Conservation (phyloP, 1,140 invertebrate species). For the Plodia interpunctella region DNA sequence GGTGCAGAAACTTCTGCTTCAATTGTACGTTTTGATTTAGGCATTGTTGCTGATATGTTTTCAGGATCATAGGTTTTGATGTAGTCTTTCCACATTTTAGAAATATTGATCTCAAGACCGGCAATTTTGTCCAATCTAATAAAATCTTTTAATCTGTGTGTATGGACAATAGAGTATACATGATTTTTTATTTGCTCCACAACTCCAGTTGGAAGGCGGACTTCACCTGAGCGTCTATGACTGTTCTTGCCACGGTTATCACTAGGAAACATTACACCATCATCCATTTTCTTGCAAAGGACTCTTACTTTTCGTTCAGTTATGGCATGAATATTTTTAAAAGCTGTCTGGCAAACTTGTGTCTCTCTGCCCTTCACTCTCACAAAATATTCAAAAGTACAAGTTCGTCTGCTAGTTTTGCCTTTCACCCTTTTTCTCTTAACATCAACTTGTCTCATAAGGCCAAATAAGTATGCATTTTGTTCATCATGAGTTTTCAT, state of each 20-base stretch:
- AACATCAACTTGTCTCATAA: slow-evolving; percentile 78
- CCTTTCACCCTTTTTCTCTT: slow-evolving; percentile 76
- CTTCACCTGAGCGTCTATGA: slow-evolving; percentile 72
- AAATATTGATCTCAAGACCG: slow-evolving; percentile 78
- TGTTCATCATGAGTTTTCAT: slow-evolving; percentile 79
- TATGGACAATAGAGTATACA: slow-evolving; percentile 76
- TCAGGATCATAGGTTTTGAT: slow-evolving; percentile 76
- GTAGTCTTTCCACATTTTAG: slow-evolving; percentile 79
- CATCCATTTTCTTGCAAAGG: slow-evolving; percentile 78
- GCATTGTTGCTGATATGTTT: slow-evolving; percentile 65
- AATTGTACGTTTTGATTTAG: slow-evolving; percentile 61
- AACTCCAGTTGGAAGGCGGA: slow-evolving; percentile 71
- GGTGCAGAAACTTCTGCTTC: slow-evolving; percentile 37
- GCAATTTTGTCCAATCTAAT: slow-evolving; percentile 74
- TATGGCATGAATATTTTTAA: slow-evolving; percentile 79
- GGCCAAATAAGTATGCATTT: slow-evolving; percentile 79
- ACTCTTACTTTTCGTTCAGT: slow-evolving; percentile 78
- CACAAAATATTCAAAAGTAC: slow-evolving; percentile 78
- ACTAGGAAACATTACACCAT: slow-evolving; percentile 78
- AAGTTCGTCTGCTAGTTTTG: slow-evolving; percentile 72
- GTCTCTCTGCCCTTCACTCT: slow-evolving; percentile 76
- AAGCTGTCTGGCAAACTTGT: slow-evolving; percentile 78
- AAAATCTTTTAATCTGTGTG: slow-evolving; percentile 73
- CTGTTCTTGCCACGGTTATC: slow-evolving; percentile 77
- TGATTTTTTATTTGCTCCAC: slow-evolving; percentile 78